These are phyloP conservation scores for Acipenser ruthenus DNA, from an alignment of 2,797 vertebrate species.

Conservation along the genomic window DNA sequence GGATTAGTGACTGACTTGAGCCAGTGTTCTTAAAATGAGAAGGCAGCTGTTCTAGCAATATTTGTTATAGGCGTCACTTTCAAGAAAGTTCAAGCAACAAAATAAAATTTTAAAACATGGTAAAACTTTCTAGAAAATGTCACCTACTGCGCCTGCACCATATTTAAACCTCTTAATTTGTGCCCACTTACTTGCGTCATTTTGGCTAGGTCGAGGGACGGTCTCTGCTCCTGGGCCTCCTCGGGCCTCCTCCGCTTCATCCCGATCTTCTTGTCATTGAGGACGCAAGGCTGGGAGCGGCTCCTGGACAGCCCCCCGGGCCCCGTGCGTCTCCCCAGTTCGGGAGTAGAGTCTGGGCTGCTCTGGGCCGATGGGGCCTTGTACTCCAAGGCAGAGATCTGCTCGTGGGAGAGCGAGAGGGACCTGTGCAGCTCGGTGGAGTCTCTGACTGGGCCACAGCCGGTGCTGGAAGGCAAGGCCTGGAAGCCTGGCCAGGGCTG, in stretches of 20 bases:
- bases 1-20: too few species aligned
- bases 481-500: slow-evolving; percentile 45
- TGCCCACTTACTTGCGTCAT: slow-evolving; percentile 80
- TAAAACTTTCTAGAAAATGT: neutral
- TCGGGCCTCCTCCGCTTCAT: slow-evolving; percentile 77
- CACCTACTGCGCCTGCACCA: neutral
- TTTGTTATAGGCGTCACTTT: too few species aligned
- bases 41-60: too few species aligned
- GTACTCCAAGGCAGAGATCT: slow-evolving; percentile 65
- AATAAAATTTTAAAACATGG: neutral
- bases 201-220: slow-evolving; percentile 84
- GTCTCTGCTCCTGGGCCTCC: slow-evolving; percentile 72
- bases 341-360: slow-evolving; percentile 74
- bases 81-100: too few species aligned
- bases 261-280: slow-evolving; percentile 79
- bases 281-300: slow-evolving; percentile 82
- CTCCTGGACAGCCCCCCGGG: slow-evolving; percentile 66
- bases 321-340: slow-evolving; percentile 54
- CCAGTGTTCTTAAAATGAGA: too few species aligned
- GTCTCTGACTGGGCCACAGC: slow-evolving; percentile 27
- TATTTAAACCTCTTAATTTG: neutral
- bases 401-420: slow-evolving; percentile 78
- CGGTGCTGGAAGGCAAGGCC: slow-evolving; percentile 38
- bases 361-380: slow-evolving; percentile 60
- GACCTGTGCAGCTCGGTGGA: slow-evolving; percentile 60